Conservation (phyloP, 2,113 vertebrate genomes). For the Axis porcinus region DNA sequence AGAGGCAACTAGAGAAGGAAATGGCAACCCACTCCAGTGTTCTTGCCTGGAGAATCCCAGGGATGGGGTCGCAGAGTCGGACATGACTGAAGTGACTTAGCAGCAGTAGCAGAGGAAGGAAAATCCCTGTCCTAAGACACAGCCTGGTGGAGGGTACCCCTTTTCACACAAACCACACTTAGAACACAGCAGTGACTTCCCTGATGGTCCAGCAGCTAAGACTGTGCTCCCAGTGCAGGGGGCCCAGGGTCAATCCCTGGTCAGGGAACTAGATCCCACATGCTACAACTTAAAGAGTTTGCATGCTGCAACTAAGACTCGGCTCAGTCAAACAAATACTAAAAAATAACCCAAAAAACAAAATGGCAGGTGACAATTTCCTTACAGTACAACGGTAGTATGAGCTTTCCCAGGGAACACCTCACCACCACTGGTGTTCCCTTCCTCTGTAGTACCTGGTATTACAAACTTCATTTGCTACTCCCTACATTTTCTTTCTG, state of each 20-base stretch:
- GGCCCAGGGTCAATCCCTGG: neutral
- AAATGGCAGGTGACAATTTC: neutral
- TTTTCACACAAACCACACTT: neutral
- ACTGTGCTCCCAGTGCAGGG: neutral
- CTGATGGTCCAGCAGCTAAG: neutral
- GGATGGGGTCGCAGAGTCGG: too few species aligned
- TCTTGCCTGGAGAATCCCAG: too few species aligned
- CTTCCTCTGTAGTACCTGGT: neutral
- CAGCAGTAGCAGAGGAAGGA: neutral
- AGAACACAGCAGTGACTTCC: neutral
- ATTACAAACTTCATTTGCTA: constrained; percentile 3
- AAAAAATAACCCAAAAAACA: neutral
- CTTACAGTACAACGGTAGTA: neutral
- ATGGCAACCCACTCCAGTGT: too few species aligned
- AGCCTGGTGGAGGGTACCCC: neutral
- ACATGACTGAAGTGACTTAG: too few species aligned
- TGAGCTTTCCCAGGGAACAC: neutral
- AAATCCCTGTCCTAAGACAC: neutral
- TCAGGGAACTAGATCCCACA: neutral
- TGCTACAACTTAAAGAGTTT: neutral
- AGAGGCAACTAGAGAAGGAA: neutral
- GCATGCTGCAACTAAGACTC: neutral
- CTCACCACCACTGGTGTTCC: accelerated
- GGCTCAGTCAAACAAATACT: neutral
- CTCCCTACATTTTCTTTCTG: neutral